A percentile compares a stretch with the other conserved stretches of the same genome.
Evolutionary conservation across 1,140 invertebrate genomes (phyloP).

Genomic region (Leptopilina boulardi): DNA sequence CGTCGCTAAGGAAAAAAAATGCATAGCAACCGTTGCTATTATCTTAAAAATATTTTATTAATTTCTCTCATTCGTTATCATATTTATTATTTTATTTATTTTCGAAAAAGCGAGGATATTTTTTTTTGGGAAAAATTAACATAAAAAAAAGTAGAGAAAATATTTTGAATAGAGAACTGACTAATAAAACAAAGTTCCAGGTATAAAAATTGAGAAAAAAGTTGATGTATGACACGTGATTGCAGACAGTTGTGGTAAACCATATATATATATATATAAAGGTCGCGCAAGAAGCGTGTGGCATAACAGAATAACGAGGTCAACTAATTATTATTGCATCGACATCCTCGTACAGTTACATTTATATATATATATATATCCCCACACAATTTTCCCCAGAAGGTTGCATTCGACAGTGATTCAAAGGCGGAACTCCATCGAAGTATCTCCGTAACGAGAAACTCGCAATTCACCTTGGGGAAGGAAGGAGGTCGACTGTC

Average conservation of each 20-base stretch:
- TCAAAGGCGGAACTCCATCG: slow-evolving; percentile 41
- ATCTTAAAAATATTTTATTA: too few relatives aligned
- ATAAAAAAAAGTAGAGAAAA: background rate
- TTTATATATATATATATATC: too few relatives aligned
- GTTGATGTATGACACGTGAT: background rate
- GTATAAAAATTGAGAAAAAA: background rate
- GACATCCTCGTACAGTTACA: background rate
- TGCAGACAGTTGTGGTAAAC: background rate
- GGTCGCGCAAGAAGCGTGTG: slow-evolving; percentile 1
- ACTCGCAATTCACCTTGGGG: slow-evolving; percentile 43
- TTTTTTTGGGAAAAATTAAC: too few relatives aligned
- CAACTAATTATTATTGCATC: slow-evolving; percentile 30
- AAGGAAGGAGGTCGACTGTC: slow-evolving; percentile 45
- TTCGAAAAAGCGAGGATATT: too few relatives aligned
- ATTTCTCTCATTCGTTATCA: too few relatives aligned
- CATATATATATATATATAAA: too few relatives aligned
- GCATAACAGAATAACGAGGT: background rate
- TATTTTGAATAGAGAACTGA: background rate
- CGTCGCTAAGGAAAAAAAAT: too few relatives aligned
- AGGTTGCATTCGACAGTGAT: slow-evolving; percentile 19
- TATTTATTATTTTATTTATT: too few relatives aligned
- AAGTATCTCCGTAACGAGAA: slow-evolving; percentile 60
- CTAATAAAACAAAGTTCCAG: background rate
- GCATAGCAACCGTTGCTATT: too few relatives aligned
- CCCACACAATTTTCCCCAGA: slow-evolving; percentile 20